phyloP scores from a whole-genome alignment of 2,888 invertebrate species.

The Sepiola atlantica region DNA sequence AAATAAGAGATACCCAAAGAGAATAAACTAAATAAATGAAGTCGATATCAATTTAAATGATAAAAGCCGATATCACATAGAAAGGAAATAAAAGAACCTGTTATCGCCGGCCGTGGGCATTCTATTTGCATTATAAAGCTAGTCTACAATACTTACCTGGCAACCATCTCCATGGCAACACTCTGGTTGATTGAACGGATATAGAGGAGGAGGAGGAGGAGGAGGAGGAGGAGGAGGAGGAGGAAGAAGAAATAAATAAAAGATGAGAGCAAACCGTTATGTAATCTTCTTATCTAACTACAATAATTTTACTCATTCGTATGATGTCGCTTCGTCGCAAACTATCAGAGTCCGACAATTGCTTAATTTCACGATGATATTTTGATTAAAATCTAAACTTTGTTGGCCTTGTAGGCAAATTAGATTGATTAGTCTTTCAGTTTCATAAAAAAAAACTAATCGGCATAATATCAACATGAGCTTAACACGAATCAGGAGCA shows the following conservation, averaged over 20 bases:
- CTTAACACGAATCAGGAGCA: background rate
- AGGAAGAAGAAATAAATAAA: background rate
- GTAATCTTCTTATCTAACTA: background rate
- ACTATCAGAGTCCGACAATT: too few relatives aligned
- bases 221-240: too few relatives aligned
- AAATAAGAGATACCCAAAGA: too few relatives aligned
- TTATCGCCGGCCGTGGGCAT: background rate
- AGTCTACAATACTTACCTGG: background rate
- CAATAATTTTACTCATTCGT: background rate
- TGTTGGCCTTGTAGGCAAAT: background rate
- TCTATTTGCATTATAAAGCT: background rate
- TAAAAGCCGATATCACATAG: background rate
- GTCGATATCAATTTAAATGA: background rate
- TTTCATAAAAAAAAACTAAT: background rate
- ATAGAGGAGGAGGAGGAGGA: background rate
- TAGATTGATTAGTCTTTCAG: background rate
- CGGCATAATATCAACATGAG: background rate
- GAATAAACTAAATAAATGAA: too few relatives aligned
- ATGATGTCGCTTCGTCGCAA: too few relatives aligned
- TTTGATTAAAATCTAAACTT: background rate
- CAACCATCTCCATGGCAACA: background rate
- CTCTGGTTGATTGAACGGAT: background rate
- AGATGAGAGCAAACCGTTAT: background rate
- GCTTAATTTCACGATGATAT: background rate
- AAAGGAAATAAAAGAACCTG: background rate